phyloP scores from a whole-genome alignment of 2,113 vertebrate genomes.

The Ailuropoda melanoleuca region DNA sequence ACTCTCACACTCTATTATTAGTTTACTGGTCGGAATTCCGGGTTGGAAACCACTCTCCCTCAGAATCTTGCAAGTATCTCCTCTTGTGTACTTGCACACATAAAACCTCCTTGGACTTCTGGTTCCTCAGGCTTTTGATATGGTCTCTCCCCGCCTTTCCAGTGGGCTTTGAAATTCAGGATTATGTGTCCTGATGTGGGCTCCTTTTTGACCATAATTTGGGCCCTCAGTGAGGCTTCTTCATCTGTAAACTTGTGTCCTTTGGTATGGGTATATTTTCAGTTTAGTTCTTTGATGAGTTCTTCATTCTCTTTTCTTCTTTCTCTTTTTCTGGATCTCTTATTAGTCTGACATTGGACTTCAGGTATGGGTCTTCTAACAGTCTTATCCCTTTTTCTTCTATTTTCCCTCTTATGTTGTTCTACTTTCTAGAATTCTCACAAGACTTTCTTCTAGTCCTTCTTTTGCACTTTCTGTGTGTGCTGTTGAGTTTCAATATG shows the following conservation, averaged over 20 bases:
- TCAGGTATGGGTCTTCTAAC: background rate
- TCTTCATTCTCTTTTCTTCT: background rate
- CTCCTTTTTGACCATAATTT: background rate
- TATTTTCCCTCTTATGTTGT: background rate
- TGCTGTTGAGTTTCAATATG: background rate
- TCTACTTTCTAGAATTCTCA: background rate
- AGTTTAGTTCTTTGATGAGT: background rate
- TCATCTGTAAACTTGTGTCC: background rate
- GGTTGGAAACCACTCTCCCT: background rate
- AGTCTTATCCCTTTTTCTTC: background rate
- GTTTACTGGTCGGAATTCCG: background rate
- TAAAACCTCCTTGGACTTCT: too few species aligned
- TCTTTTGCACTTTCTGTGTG: background rate
- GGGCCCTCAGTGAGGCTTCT: background rate
- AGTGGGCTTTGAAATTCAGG: background rate
- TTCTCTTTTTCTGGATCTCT: background rate
- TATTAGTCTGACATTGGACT: background rate
- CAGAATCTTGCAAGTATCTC: background rate
- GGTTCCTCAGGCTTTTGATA: too few species aligned
- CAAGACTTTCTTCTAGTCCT: background rate
- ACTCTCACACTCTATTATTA: too few species aligned
- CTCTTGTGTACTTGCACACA: fast-evolving
- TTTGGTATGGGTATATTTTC: background rate
- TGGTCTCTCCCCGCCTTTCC: fast-evolving
- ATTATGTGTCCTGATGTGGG: background rate